Evolutionary conservation across 1,140 invertebrate species (phyloP), one percentile per base, ranked within the genome.

Genomic region (Solen grandis): DNA sequence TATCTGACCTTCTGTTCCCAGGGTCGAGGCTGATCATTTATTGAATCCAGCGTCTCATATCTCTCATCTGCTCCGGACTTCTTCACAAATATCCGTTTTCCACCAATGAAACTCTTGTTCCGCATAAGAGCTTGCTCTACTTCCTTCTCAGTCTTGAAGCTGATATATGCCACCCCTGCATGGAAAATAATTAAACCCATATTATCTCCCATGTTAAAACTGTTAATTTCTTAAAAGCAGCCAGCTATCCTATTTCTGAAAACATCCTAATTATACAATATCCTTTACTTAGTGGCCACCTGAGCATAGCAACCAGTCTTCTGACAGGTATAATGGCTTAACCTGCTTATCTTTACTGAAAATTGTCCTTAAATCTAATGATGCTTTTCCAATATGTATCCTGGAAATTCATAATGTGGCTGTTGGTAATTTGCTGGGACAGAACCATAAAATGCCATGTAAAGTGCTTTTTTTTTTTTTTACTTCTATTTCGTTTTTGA

Each of bases 141-240:
- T 79, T 96, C 95, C 82, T 95, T 95, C 87, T 97, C 96, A 1
- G 95, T 95, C 91, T 95, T 95, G 87, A 99, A 99, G 5, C 97
- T 96, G 60, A 97, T 95, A 94, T 96, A 99, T 36, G 97, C 97
- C 83, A 98, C 96, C n/a, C 90, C 91, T 91, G 65, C 4, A 85
- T 75, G 16, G 27, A 62, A 62, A 36, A n/a, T n/a, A n/a, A n/a
- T n/a, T n/a, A n/a, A n/a, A n/a, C n/a, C n/a, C n/a, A n/a, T n/a
- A n/a, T n/a, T n/a, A n/a, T n/a, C n/a, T n/a, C n/a, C n/a, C n/a
- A n/a, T n/a, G n/a, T n/a, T n/a, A n/a, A n/a, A n/a, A n/a, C n/a
- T n/a, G n/a, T n/a, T n/a, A n/a, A n/a, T n/a, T n/a, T n/a, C n/a
- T n/a, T n/a, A n/a, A n/a, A n/a, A n/a, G n/a, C n/a, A n/a, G n/a